phyloP scores from a whole-genome alignment of 1,140 invertebrate species.

The Drosophila kanapiae region DNA sequence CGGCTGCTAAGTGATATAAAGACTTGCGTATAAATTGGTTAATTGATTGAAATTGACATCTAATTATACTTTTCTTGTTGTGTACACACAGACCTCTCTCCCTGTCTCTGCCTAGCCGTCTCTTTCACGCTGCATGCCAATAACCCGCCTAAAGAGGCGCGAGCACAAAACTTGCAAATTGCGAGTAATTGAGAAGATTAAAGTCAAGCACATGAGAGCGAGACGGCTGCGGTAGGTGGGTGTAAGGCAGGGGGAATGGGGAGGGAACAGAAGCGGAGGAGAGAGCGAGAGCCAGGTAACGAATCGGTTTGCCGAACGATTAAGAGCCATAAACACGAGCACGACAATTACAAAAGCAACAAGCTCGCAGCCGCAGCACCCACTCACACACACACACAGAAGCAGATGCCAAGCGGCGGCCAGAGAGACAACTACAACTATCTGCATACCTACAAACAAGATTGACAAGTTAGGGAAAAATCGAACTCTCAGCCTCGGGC shows the following conservation, averaged over 20 bases:
- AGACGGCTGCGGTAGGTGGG: slow-evolving; percentile 27
- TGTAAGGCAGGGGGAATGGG: not conserved
- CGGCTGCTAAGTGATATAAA: slow-evolving; percentile 12
- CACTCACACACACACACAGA: slow-evolving; percentile 38
- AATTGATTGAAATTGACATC: slow-evolving; percentile 45
- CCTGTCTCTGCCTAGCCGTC: slow-evolving; percentile 1
- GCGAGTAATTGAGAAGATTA: slow-evolving; percentile 84
- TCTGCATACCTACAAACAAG: slow-evolving; percentile 61
- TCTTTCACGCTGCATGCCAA: slow-evolving; percentile 33
- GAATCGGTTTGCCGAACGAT: slow-evolving; percentile 72
- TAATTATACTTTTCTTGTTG: slow-evolving; percentile 44
- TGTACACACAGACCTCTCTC: slow-evolving; percentile 21
- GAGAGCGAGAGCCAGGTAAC: slow-evolving; percentile 53
- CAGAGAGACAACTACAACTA: slow-evolving; percentile 47
- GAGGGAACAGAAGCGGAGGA: not conserved
- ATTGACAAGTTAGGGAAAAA: slow-evolving; percentile 69
- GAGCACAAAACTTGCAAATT: slow-evolving; percentile 79
- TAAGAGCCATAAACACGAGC: slow-evolving; percentile 71
- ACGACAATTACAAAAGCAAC: slow-evolving; percentile 66
- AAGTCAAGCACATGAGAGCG: slow-evolving; percentile 74
- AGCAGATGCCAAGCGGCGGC: slow-evolving; percentile 3
- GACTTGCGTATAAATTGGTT: slow-evolving; percentile 28
- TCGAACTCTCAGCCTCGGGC: slow-evolving; percentile 54
- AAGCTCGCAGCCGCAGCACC: slow-evolving; percentile 37
- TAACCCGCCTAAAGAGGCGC: slow-evolving; percentile 40